Evolutionary conservation across 1,140 invertebrate species (phyloP), one percentile per base, ranked within the genome.

Genomic region (Hermetia illucens): DNA sequence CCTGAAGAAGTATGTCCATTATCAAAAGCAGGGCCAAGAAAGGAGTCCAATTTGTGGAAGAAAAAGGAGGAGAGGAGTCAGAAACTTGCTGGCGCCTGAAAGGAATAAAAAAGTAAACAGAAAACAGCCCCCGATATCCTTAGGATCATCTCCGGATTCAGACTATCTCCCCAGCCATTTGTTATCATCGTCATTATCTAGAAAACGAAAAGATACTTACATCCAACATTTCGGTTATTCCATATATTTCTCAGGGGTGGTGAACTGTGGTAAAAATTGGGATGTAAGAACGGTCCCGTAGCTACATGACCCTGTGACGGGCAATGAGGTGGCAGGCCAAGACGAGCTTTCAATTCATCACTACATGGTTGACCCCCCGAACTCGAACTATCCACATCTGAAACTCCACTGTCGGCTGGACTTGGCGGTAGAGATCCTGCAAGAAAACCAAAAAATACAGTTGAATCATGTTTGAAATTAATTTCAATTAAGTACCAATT

Each of bases 331-430:
- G 54, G 51, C 46, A 63, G 49, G 51, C 76, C 80, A 39, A 82
- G 70, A 55, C 83, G 75, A 46, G 83, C 79, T 68, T 85, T 82
- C 54, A 87, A 69, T 62, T 91, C 84, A 55, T 90, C 85, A 55
- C 83, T 85, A 45, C 82, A 85, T 39, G 85, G 74, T 63, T 74
- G 69, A 52, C 70, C 76, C 25, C 92, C 91, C 41, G 84, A 87
- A 50, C 85, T 90, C 45, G 86, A 91, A 49, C 84, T 90, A 64
- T 96, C 90, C 44, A 95, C 89, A 65, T 96, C 91, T 29, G 88
- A 93, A 12, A 95, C 91, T 40, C 93, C 92, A 52, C 88, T 93
- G 69, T 96, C 91, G 10, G 92, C 90, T 38, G 93, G 92, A 64
- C 89, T 94, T 21, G 91, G 91, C 43, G 92, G 93, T 56, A 95